Evolutionary conservation across 1,140 invertebrate species (phyloP), one percentile per base, ranked within the genome.

Genomic region (Drusus annulatus): DNA sequence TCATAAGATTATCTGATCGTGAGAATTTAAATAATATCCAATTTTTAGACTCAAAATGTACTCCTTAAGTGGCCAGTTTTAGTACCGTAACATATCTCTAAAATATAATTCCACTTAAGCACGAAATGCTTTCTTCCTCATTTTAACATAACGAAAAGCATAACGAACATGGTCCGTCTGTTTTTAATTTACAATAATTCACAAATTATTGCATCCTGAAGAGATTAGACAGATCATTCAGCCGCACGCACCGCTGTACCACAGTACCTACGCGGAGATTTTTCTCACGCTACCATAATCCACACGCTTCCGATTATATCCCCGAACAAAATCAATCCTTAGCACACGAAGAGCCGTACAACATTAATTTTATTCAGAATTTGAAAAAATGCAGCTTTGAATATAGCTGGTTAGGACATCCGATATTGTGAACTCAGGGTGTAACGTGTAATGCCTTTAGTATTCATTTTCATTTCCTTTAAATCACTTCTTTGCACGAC

Each of bases 401-500:
- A 52, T 15, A 8, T 16, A 7, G 45, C 1, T 23, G 36, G 21
- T 21, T 71, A 52, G 19, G 50, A 71, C n/a, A 71, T 71, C 50
- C 68, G 68, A 71, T 71, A 71, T 71, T 21, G 45, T 17, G 45
- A 4, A 25, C 8, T 36, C 45, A 19, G 45, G 17, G 21, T 19
- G 23, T 52, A 51, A 51, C 21, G 19, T 28, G 2, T 19, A 19
- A 17, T 52, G 50, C 17, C 23, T 21, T 17, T 19, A 15, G 45
- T 45, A 15, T 50, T 68, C 52, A 80, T 80, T 68, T 76, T 65
- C 25, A 68, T 75, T 54, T 65, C 16, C 76, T 60, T 62, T 83
- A 83, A 83, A 83, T 83, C 82, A 83, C 81, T 52, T 36, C 28
- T 71, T 77, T 83, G 81, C 82, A 83, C 75, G 80, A 80, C 74